Conservation (phyloP, 2,797 vertebrate species). For the Esox masquinongy region DNA sequence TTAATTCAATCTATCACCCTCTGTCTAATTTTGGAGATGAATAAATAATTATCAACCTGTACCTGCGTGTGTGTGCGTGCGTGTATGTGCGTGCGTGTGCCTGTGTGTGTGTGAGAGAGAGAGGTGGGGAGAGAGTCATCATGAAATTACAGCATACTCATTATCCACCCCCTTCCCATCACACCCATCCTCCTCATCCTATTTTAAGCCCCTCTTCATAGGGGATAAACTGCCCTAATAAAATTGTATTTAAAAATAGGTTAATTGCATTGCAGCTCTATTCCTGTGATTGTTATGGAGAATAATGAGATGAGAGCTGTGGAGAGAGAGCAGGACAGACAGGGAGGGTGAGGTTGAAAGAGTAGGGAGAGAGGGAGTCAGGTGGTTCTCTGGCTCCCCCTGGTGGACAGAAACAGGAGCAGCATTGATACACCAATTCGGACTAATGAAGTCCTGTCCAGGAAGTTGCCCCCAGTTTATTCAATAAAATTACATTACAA, state of each 20-base stretch:
- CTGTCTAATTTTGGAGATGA: conserved; percentile 16
- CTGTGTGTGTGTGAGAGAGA: neutral
- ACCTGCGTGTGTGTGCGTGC: neutral
- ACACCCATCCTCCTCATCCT: conserved; percentile 42
- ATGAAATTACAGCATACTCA: conserved; percentile 47
- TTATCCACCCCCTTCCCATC: conserved; percentile 46
- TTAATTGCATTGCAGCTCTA: conserved; percentile 57
- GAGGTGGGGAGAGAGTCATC: conserved; percentile 8
- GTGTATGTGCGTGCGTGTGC: conserved; percentile 6
- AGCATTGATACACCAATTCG: neutral
- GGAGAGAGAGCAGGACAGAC: conserved; percentile 1
- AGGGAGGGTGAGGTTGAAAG: neutral
- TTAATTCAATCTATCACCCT: neutral
- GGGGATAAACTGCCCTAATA: conserved; percentile 66
- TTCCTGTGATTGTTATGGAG: conserved; percentile 58
- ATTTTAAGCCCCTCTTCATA: conserved; percentile 59
- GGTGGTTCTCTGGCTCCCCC: conserved; percentile 60
- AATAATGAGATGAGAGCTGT: conserved; percentile 46
- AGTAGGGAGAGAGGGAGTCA: conserved; percentile 12
- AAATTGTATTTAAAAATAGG: conserved; percentile 63
- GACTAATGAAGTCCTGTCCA: no score
- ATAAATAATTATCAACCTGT: neutral
- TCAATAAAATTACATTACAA: no score
- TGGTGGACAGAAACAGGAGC: conserved; percentile 45
- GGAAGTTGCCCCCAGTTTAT: no score